Conservation (phyloP, 2,888 invertebrate species). For the Xanthorhoe spadicearia region DNA sequence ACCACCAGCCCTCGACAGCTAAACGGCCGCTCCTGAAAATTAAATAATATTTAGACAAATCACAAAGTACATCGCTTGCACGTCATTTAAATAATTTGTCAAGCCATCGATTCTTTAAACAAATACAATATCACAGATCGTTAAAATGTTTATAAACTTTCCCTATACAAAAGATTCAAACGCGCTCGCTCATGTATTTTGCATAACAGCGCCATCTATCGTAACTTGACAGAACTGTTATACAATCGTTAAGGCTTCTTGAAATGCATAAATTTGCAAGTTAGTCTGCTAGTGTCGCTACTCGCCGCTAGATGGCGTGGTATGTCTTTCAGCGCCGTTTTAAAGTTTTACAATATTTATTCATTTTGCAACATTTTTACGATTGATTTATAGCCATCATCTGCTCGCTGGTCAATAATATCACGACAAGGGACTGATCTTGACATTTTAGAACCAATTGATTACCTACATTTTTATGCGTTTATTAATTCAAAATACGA, state of each 20-base stretch:
- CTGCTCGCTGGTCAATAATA: background rate
- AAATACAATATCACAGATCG: too few relatives aligned
- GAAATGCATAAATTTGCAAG: background rate
- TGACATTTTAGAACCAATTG: constrained; percentile 47
- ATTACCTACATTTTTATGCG: constrained; percentile 23
- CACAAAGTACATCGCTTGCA: background rate
- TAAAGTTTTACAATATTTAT: background rate
- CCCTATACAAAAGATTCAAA: constrained; percentile 65
- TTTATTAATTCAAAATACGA: constrained; percentile 15
- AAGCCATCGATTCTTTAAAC: too few relatives aligned
- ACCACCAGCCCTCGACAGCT: constrained; percentile 82
- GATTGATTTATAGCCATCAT: background rate
- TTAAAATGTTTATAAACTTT: background rate
- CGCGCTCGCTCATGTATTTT: constrained; percentile 43
- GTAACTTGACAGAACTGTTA: constrained; percentile 37
- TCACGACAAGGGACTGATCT: constrained; percentile 38
- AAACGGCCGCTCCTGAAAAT: constrained; percentile 75
- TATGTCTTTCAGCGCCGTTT: too few relatives aligned
- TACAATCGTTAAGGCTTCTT: background rate
- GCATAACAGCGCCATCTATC: constrained; percentile 52
- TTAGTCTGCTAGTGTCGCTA: constrained; percentile 39
- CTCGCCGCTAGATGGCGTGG: constrained; percentile 57
- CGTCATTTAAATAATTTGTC: too few relatives aligned
- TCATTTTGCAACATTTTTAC: constrained; percentile 3
- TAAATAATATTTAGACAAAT: background rate